Conservation (phyloP, 2,888 invertebrate species). For the Xestobium rufovillosum region DNA sequence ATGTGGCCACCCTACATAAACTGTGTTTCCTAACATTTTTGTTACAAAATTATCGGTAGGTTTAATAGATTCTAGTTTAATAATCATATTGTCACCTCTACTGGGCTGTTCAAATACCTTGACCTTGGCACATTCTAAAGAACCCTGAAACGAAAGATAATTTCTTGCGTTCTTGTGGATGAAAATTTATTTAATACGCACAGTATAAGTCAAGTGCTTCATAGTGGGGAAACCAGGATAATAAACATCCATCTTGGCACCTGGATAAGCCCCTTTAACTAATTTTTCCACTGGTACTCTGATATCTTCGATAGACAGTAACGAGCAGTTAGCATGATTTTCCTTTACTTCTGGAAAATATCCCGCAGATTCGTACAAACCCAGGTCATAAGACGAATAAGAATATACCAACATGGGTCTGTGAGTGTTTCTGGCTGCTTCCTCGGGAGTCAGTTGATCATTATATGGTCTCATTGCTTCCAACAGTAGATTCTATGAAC, state of each 20-base stretch:
- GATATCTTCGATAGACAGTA: constrained; percentile 51
- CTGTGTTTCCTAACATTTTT: constrained; percentile 60
- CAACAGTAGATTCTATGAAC: constrained; percentile 53
- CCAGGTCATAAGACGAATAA: constrained; percentile 54
- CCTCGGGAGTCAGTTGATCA: constrained; percentile 57
- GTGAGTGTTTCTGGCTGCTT: constrained; percentile 68
- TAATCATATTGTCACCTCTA: constrained; percentile 73
- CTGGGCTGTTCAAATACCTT: constrained; percentile 85
- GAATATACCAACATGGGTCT: constrained; percentile 82
- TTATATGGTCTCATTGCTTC: constrained; percentile 69
- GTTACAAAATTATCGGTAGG: constrained; percentile 37
- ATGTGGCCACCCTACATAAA: constrained; percentile 91
- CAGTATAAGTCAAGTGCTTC: constrained; percentile 74
- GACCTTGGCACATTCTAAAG: constrained; percentile 60
- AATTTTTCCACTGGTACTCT: constrained; percentile 51
- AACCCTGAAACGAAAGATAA: constrained; percentile 29
- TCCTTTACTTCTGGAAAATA: constrained; percentile 56
- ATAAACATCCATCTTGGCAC: constrained; percentile 59
- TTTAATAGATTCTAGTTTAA: constrained; percentile 51
- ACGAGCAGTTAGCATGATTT: constrained; percentile 49
- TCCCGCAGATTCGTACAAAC: constrained; percentile 50
- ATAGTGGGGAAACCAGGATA: constrained; percentile 92
- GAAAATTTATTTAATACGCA: constrained; percentile 49
- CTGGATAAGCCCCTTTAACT: constrained; percentile 63
- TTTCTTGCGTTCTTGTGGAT: constrained; percentile 5